phyloP scores from a whole-genome alignment of 2,888 invertebrate species.

The Platycheirus albimanus region DNA sequence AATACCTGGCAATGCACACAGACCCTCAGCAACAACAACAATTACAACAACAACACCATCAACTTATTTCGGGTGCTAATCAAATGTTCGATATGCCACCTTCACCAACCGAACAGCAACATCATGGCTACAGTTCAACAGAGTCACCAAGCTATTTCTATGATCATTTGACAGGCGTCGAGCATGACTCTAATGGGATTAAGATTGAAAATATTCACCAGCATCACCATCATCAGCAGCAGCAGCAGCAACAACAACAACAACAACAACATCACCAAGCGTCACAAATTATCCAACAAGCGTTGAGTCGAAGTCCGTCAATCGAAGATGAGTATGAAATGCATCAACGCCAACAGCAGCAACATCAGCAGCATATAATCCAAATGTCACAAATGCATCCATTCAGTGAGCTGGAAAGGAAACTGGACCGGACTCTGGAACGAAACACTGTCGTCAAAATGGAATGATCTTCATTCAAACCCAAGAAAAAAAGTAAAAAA shows the following conservation, averaged over 20 bases:
- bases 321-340: slow-evolving; percentile 81
- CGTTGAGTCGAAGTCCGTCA: slow-evolving; percentile 80
- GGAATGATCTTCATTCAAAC: slow-evolving; percentile 76
- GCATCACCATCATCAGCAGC: slow-evolving; percentile 77
- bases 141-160: slow-evolving; percentile 76
- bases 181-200: slow-evolving; percentile 75
- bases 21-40: slow-evolving; percentile 79
- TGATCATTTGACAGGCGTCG: slow-evolving; percentile 68
- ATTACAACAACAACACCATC: slow-evolving; percentile 70
- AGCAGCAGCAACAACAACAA: too few species aligned
- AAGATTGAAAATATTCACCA: slow-evolving; percentile 76
- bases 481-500: neutral
- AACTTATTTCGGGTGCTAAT: slow-evolving; percentile 56
- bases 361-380: slow-evolving; percentile 75
- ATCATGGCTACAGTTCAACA: slow-evolving; percentile 71
- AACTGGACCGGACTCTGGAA: slow-evolving; percentile 80
- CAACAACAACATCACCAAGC: slow-evolving; percentile 75
- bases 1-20: slow-evolving; percentile 80
- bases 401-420: slow-evolving; percentile 78
- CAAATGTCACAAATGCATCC: slow-evolving; percentile 79
- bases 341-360: slow-evolving; percentile 75
- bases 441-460: slow-evolving; percentile 81
- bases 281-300: slow-evolving; percentile 54
- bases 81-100: slow-evolving; percentile 70
- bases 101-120: slow-evolving; percentile 60